Percentiles rank a stretch among this genome's conserved stretches.
These are phyloP conservation scores for Whitmania pigra DNA, from an alignment of 1,140 invertebrate genomes.

Conservation along the genomic window DNA sequence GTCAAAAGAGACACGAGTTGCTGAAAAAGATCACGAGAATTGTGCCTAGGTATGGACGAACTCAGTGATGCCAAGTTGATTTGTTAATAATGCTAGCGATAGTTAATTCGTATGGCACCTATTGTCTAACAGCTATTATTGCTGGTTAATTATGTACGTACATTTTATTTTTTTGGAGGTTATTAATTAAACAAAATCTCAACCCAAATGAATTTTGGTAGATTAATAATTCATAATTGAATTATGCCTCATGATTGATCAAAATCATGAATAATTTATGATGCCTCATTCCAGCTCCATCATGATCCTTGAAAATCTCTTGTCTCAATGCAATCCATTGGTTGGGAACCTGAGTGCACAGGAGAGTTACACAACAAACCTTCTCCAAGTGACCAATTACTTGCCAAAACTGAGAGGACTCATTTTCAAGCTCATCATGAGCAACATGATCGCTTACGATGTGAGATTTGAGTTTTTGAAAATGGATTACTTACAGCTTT, in stretches of 20 bases:
- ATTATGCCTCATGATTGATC: not conserved
- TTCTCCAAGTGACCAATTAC: conserved; percentile 54
- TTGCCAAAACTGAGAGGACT: conserved; percentile 49
- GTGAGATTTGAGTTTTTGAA: conserved; percentile 41
- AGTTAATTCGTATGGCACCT: not conserved
- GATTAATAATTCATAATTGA: not conserved
- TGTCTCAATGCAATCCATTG: conserved; percentile 53
- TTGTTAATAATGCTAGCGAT: too few species aligned
- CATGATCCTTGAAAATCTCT: conserved; percentile 44
- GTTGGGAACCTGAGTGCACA: conserved; percentile 45
- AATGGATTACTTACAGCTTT: too few species aligned
- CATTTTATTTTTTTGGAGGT: not conserved
- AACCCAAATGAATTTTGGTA: too few species aligned
- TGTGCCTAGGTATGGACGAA: conserved; percentile 47
- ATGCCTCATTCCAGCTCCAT: conserved; percentile 45
- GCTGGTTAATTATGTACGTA: not conserved
- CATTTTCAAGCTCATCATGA: conserved; percentile 54
- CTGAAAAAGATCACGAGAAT: conserved; percentile 47
- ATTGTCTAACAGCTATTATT: not conserved
- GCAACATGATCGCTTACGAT: conserved; percentile 57
- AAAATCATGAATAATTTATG: not conserved
- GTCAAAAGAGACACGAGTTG: conserved; percentile 48
- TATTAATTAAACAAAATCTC: not conserved
- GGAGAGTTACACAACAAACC: conserved; percentile 53
- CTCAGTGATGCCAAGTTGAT: not conserved